A percentile compares a stretch with the other conserved stretches of the same genome.
Conservation (phyloP, 2,113 vertebrate species). For the Macroglossus sobrinus region DNA sequence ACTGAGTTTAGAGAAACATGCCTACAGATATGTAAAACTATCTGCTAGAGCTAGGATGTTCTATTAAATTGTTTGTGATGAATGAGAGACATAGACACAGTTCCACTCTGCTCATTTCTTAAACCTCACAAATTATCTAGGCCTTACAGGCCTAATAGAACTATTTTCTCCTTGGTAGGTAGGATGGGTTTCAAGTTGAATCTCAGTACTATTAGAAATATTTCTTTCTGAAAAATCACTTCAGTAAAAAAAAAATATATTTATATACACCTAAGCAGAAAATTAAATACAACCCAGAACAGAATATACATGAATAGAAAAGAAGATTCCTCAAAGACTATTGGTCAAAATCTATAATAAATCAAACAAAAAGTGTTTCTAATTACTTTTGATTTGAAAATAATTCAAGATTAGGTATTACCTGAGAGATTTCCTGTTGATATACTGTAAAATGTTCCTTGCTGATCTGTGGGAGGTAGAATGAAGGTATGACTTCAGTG, state of each 20-base stretch:
- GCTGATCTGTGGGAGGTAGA: conserved; percentile 95
- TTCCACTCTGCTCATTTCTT: not conserved
- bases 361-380: conserved; percentile 35
- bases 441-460: conserved; percentile 93
- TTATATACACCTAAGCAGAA: conserved; percentile 31
- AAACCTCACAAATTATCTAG: conserved; percentile 17
- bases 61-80: not conserved
- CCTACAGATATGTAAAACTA: not conserved
- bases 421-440: conserved; percentile 92
- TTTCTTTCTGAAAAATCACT: conserved; percentile 21
- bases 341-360: conserved; percentile 35
- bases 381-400: not conserved
- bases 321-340: conserved; percentile 28
- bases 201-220: conserved; percentile 25
- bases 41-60: not conserved
- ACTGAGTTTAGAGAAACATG: not conserved
- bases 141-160: not conserved
- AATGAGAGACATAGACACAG: not conserved
- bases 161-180: not conserved
- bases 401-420: conserved; percentile 74
- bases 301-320: conserved; percentile 32
- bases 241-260: not conserved
- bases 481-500: conserved; percentile 93
- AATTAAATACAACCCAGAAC: conserved; percentile 15
- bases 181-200: not conserved